Evolutionary conservation across 2,113 vertebrate species (phyloP), one percentile per base, ranked within the genome.

Genomic region (Sinosuthora webbiana): DNA sequence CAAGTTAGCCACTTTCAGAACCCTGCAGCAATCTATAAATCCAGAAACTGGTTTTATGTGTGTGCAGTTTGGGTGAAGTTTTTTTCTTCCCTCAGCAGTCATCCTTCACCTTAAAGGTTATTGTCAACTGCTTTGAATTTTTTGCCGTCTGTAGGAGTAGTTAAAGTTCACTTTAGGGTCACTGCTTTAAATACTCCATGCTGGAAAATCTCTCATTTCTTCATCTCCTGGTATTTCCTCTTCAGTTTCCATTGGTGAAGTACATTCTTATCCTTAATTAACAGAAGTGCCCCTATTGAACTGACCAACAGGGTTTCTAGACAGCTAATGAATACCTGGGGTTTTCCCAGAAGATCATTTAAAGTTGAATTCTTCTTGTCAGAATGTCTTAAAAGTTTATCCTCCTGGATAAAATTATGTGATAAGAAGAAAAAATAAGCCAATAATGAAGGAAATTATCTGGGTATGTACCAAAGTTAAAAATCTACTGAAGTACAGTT

Each of bases 81-180:
- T 30, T 31, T 73, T 53, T 49, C 9, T 33, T 91, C 17, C 70
- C n/a, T 67, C 55, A 30, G 9, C 45, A 83, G 74, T 83, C 74
- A 93, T 80, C 33, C 52, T 89, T 95, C 77, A 92, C 45, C 60
- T 95, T 94, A 89, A 94, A 95, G 77, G 45, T 69, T 82, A 81
- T 21, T 92, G 63, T 81, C 52, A 93, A 92, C 45, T 81, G 31
- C 74, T 92, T 92, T 95, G 89, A 94, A 63, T 62, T 91, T 95
- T 94, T 90, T 93, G 13, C 70, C 55, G 1, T 71, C 75, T 88
- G 22, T 85, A 79, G 27, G 47, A 84, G 56, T 62, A 90, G 56
- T 53, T 85, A 83, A 88, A 91, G 68, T 24, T 93, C 83, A 78
- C 59, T 83, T 90, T 41, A 84, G 83, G 35, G 63, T 95, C 92